Evolutionary conservation across 2,797 vertebrate genomes (phyloP), one percentile per base, ranked within the genome.

Genomic region (Lerista edwardsae): DNA sequence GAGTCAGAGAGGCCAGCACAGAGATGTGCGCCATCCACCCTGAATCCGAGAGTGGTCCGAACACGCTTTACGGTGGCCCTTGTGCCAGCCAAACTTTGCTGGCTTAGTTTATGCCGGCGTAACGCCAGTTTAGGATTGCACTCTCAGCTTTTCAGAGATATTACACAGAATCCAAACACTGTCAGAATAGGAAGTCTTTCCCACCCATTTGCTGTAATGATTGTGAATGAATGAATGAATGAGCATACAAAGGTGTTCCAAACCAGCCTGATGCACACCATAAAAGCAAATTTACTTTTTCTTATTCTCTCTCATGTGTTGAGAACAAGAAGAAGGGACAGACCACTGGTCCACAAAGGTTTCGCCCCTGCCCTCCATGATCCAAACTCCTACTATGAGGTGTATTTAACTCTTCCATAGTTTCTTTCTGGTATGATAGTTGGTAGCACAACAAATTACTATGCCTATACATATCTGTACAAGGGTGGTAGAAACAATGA

Each of bases 151-250:
- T 91, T 90, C 86, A 81, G 72, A 83, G 87, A 67, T 72, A 83
- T 89, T 92, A 92, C 92, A 93, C 83, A 86, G 68, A 39, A 74
- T 92, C 93, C 92, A 92, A 91, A 79, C 82, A 55, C 83, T 34
- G 84, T 72, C 87, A 93, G 90, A 88, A 88, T 90, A 84, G 89
- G 92, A 93, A 87, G 67, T 15, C 0, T 83, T 94, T 91, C 86
- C 89, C 93, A 93, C 85, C 93, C 92, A 89, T 95, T 94, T 95
- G 91, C 87, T 78, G 77, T 89, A 93, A 93, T 96, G 96, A 96
- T 90, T 96, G 96, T 96, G 91, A 92, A 83, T 86, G 88, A 91
- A 91, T 75, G 91, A 94, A 91, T 75, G 91, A 94, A 93, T 89
- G 89, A 87, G 67, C 44, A 88, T 88, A 87, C 84, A 86, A 90